phyloP scores from a whole-genome alignment of 2,113 vertebrate species.

The Narcine bancroftii region DNA sequence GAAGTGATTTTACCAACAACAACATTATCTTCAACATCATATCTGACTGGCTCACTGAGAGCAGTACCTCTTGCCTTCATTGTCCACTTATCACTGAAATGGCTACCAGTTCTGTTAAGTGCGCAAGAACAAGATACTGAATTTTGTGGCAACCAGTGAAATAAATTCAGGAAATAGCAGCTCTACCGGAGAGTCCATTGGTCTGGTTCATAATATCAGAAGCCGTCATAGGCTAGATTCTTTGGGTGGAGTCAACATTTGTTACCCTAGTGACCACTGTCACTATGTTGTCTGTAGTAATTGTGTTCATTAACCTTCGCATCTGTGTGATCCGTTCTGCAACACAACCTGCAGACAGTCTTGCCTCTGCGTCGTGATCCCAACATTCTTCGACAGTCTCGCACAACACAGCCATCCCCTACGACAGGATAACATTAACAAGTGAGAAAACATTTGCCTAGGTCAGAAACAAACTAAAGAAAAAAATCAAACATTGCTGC shows the following conservation, averaged over 20 bases:
- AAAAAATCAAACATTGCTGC: too few relatives aligned
- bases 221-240: conserved; percentile 96
- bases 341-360: conserved; percentile 89
- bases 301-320: conserved; percentile 84
- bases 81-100: conserved; percentile 12
- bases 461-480: neutral
- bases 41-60: conserved; percentile 4
- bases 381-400: conserved; percentile 98
- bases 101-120: conserved; percentile 37
- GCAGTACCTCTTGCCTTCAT: conserved; percentile 3
- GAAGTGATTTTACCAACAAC: conserved; percentile 20
- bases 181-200: conserved; percentile 59
- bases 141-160: conserved; percentile 45
- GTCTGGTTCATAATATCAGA: conserved; percentile 49
- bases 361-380: conserved; percentile 96
- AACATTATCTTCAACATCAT: conserved; percentile 8
- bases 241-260: conserved; percentile 96
- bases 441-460: neutral
- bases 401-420: conserved; percentile 93
- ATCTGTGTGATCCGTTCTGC: conserved; percentile 92
- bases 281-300: conserved; percentile 91
- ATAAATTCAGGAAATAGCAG: conserved; percentile 53
- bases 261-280: conserved; percentile 98
- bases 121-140: conserved; percentile 37
- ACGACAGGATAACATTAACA: conserved; percentile 29